Conservation (phyloP, 2,888 invertebrate species). For the Tetragnatha montana region DNA sequence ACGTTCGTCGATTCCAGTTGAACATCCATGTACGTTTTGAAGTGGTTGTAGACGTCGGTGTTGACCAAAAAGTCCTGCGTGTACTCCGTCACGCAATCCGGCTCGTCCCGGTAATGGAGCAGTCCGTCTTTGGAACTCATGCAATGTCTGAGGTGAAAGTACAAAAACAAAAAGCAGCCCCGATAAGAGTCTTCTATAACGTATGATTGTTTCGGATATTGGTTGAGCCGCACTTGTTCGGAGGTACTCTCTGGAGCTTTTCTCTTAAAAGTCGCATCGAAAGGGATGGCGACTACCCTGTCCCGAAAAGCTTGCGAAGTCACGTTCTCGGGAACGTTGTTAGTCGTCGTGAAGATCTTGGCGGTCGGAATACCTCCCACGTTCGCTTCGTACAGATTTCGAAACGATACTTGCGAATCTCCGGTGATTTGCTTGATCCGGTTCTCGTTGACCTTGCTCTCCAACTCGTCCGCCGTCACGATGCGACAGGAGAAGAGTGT, state of each 20-base stretch:
- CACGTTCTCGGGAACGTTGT: constrained; percentile 4
- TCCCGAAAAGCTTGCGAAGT: constrained; percentile 2
- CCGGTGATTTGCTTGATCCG: too few species aligned
- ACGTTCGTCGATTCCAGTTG: not conserved
- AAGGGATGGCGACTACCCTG: not conserved
- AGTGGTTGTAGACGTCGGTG: constrained; percentile 25
- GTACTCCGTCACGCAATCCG: constrained; percentile 1
- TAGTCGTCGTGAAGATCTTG: constrained; percentile 1
- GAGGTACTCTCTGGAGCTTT: not conserved
- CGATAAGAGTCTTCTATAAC: not conserved
- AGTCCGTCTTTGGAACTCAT: not conserved
- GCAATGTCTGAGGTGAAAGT: not conserved
- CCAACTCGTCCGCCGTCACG: not conserved
- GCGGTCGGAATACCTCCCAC: not conserved
- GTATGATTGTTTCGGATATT: constrained; percentile 18
- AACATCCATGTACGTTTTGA: constrained; percentile 27
- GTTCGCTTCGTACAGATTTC: not conserved
- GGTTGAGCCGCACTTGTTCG: constrained; percentile 12
- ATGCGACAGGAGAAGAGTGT: constrained; percentile 6
- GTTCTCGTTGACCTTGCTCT: not conserved
- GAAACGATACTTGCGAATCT: not conserved
- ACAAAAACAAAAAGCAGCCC: constrained; percentile 13
- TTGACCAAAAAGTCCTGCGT: constrained; percentile 15
- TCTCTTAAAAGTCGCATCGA: not conserved
- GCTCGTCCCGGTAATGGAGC: constrained; percentile 28